Base-by-base conservation (phyloP, 2,113 vertebrate species). In the Aspidoscelis tigris region DNA sequence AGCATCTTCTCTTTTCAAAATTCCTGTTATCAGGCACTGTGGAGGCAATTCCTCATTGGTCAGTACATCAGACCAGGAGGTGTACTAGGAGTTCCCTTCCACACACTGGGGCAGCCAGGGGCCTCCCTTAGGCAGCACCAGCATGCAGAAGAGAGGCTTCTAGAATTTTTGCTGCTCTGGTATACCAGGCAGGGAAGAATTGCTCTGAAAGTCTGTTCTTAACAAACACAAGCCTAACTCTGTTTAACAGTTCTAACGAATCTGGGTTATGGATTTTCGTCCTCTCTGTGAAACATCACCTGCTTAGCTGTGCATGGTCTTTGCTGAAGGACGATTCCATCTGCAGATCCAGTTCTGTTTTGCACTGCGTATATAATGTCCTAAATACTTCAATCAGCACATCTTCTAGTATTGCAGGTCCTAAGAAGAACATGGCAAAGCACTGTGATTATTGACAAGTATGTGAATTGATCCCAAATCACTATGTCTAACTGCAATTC, bases 351-450 rank as follows among this genome's bases (percentile, higher is more conserved):
- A 99, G 58, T 88, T 99, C 99, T 73, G 98, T 96, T 92, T 96
- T 97, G 93, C 99, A 99, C 78, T 99, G 98, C 33, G 97, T 98
- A 92, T 99, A 94, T 2, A 99, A 94, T 0, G 98, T 99, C 89
- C 97, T 96, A 93, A 98, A 99, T 44, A 99, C 99, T 94, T 99
- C 99, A 78, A 99, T 99, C 87, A 99, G 88, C 78, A 99, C 98
- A 87, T 99, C 98, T 93, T 99, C 99, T 7, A 99, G 93, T 93
- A 99, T 99, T 66, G 97, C 98, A 90, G 99, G 99, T 66, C 99
- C 99, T 99, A 90, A 22, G 89, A 86, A 81, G 81, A 88, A 90
- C 66, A 91, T 33, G 73, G 61, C 81, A 81, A 93, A 92, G 8
- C 87, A 5, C 86, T 86, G 33, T 21, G 91, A 33, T 64, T 14